Percentiles rank a stretch among this genome's conserved stretches.
Conservation (phyloP, 2,797 vertebrate genomes). For the Limosa lapponica region DNA sequence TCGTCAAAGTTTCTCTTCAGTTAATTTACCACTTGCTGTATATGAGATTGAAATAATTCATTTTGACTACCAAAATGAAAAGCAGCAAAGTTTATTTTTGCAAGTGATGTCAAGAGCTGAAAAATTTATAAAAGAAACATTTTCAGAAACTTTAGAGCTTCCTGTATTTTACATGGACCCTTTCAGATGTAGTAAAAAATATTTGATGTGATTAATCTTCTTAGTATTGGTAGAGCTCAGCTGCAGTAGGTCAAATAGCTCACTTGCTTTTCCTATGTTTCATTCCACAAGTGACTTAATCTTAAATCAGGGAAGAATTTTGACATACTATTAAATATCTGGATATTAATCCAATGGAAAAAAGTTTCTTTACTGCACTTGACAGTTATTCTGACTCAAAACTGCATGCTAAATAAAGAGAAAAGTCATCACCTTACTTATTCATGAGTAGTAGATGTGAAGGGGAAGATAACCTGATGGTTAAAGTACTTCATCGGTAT, state of each 20-base stretch:
- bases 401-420: not conserved
- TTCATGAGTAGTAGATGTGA: not conserved
- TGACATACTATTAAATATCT: not conserved
- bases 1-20: not conserved
- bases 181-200: not conserved
- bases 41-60: not conserved
- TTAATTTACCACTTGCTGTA: not conserved
- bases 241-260: not conserved
- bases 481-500: not conserved
- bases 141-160: not conserved
- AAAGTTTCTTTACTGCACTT: not conserved
- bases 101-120: not conserved
- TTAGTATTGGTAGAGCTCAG: not conserved
- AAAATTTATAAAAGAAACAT: not conserved
- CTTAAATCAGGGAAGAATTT: not conserved
- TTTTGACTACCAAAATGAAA: not conserved
- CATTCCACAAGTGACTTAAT: not conserved
- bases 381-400: not conserved
- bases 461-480: not conserved
- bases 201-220: fast-evolving
- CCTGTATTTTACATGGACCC: fast-evolving
- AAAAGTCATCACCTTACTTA: not conserved
- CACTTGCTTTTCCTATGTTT: not conserved
- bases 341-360: not conserved
- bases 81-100: not conserved